Base-by-base conservation (phyloP, 2,888 invertebrate species). In the Aleiodes leptofemur region DNA sequence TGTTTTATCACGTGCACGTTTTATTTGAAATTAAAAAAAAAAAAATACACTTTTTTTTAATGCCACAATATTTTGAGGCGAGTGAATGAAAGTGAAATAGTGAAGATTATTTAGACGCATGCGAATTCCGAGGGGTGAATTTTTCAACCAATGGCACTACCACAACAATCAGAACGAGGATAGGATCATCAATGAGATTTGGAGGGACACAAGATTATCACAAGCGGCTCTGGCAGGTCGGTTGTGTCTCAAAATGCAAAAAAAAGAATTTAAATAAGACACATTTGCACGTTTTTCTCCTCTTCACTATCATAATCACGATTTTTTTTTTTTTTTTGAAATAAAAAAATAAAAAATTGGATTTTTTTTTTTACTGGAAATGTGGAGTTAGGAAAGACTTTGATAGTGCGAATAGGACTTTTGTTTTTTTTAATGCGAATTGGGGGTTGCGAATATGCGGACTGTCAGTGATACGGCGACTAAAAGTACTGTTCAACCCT, bases 71-170 rank as follows among this genome's bases (percentile, higher is more conserved):
- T 23, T 23, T 23, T 23, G 23, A 2, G 23, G 23, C 23, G 23
- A 23, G 23, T 66, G 11, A 57, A 14, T 29, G 56, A 43, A 16
- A 34, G 34, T 34, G 3, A 29, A 64, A 5, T 9, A 51, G 66
- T 11, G 29, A 14, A 1, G 51, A 66, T 59, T 61, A 8, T 9
- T 50, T 59, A 59, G 69, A 86, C 86, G 87, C 83, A 87, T 87
- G 87, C 86, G 87, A 83, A 84, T 87, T 69, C 85, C 85, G 77
- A 84, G 85, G 78, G 79, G 82, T 72, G 85, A 86, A 76, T 77
- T 84, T 74, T 82, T 83, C 80, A 79, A 75, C 80, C 76, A 77
- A 77, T 85, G 84, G 82, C 82, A 84, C 83, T 83, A 86, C 72
- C 43, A 72, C 69, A 76, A 74, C 72, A 72, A 72, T 75, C 74